Percentiles rank a stretch among this genome's conserved stretches.
Conservation (phyloP, 2,888 invertebrate genomes). For the Petrolisthes manimaculis region DNA sequence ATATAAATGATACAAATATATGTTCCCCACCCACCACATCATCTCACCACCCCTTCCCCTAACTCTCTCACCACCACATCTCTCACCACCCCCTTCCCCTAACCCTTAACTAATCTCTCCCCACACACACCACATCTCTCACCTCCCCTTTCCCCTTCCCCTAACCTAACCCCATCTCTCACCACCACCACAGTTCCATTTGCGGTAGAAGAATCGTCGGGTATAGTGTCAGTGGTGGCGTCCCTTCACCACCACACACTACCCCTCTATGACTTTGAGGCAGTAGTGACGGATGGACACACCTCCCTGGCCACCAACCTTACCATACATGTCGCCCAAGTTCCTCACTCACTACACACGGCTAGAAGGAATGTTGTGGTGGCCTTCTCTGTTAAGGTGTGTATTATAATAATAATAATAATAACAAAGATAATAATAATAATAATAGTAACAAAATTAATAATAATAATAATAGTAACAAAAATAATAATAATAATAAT, state of each 20-base stretch:
- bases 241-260: constrained; percentile 79
- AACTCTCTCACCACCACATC: background rate
- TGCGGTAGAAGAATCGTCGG: constrained; percentile 88
- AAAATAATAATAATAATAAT: background rate
- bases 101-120: background rate
- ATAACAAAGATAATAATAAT: too few relatives aligned
- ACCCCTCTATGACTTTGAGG: constrained; percentile 83
- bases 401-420: background rate
- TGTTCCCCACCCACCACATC: background rate
- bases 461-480: background rate
- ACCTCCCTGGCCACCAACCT: constrained; percentile 84
- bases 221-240: constrained; percentile 87
- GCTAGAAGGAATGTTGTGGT: constrained; percentile 42
- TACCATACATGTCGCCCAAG: constrained; percentile 80
- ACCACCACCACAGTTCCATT: constrained; percentile 80
- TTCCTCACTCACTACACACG: constrained; percentile 9
- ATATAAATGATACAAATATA: too few relatives aligned
- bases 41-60: too few relatives aligned
- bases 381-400: constrained; percentile 57
- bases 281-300: constrained; percentile 79
- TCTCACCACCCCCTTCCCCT: too few relatives aligned
- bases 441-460: too few relatives aligned
- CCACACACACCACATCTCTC: background rate
- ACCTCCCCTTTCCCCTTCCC: background rate
- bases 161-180: too few relatives aligned